Evolutionary conservation across 1,140 invertebrate species (phyloP), one percentile per base, ranked within the genome.

Genomic region (Stenopsyche tienmushanensis): DNA sequence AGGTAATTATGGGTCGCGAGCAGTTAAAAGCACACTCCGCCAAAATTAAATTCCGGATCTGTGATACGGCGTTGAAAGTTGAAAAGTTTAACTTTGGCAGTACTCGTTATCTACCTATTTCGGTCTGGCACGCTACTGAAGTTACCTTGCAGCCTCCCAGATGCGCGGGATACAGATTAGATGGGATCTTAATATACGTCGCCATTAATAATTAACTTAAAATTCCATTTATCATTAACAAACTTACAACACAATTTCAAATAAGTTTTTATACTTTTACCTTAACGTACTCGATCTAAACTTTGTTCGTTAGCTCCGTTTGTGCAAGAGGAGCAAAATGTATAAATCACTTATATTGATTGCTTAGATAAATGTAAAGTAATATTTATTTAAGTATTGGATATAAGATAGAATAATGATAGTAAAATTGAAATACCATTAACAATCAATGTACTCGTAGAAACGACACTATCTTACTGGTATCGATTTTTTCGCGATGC

Each of bases 1-100:
- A 60, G 58, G 58, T 60, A 60, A 60, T 60, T 60, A 60, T 24
- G 58, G 42, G 42, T 39, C 58, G 54, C 21, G 42, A 23, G 29
- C 45, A 34, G 58, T 60, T 60, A 60, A 60, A 41, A 60, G 58
- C 58, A 60, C 45, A 60, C 58, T 60, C 34, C 58, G 64, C 57
- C 57, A 49, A 65, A 65, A 65, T 65, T 65, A 65, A 65, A 65
- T 58, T 65, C 55, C 53, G 47, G 54, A 65, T 65, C 44, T 65
- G 45, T 55, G 64, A 41, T 62, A 59, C 34, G 57, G 54, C 45
- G 29, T 54, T 17, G 21, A 20, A 24, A 50, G 58, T 62, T 50
- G 29, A 29, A 23, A 47, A 62, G 58, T 49, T 47, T 49, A 47
- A 49, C 58, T 62, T 50, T 62, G 42, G 23, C 42, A 29, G 42